Conservation (phyloP, 2,888 invertebrate species). For the Deroplatys truncata region DNA sequence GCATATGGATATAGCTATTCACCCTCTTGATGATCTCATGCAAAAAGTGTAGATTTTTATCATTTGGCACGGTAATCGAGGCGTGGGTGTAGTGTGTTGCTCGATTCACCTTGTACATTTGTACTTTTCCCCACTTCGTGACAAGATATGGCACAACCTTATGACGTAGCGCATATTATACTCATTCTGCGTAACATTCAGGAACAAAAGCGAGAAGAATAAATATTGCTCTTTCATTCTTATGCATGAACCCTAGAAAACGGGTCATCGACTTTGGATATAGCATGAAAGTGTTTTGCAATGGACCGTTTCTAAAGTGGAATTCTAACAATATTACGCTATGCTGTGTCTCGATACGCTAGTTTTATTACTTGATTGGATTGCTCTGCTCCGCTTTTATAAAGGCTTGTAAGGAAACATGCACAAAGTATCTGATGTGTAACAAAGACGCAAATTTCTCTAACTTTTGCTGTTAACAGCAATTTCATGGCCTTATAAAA, state of each 20-base stretch:
- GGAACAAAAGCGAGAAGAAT: neutral
- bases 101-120: neutral
- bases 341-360: too few relatives aligned
- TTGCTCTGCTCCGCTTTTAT: too few relatives aligned
- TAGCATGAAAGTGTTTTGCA: neutral
- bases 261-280: neutral
- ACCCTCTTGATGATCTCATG: neutral
- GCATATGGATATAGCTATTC: neutral
- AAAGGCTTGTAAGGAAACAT: too few relatives aligned
- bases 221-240: neutral
- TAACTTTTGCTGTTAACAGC: too few relatives aligned
- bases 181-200: neutral
- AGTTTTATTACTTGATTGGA: too few relatives aligned
- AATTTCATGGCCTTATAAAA: too few relatives aligned
- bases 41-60: neutral
- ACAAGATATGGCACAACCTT: neutral
- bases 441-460: too few relatives aligned
- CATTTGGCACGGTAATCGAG: neutral
- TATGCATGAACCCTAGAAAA: neutral
- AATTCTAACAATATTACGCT: neutral
- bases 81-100: neutral
- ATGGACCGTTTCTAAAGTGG: neutral
- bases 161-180: neutral
- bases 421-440: too few relatives aligned
- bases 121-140: neutral